Evolutionary conservation across 37 sponge, comb jelly and placozoan species (phyloP).

Genomic region (Axinella damicornis): DNA sequence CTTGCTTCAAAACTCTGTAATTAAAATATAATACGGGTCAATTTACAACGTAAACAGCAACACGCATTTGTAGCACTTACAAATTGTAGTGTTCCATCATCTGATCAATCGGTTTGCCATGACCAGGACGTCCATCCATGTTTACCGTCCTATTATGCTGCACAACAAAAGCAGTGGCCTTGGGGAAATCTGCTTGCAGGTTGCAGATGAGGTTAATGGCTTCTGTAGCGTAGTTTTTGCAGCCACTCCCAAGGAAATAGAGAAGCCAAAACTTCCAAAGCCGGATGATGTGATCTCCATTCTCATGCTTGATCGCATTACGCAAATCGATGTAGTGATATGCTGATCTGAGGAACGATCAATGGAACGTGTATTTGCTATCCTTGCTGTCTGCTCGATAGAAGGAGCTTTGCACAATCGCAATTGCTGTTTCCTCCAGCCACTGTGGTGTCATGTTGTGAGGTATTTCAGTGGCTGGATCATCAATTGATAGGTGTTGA

Average conservation of each 20-base stretch:
- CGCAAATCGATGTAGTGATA: conserved; percentile 26
- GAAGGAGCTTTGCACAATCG: background rate
- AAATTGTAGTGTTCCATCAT: conserved; percentile 44
- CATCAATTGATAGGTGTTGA: background rate
- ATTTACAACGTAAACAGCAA: background rate
- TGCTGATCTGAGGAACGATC: background rate
- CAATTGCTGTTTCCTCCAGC: conserved; percentile 22
- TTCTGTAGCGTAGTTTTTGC: conserved; percentile 27
- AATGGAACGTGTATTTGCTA: conserved; percentile 15
- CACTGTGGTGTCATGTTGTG: background rate
- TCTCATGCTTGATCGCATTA: conserved; percentile 25
- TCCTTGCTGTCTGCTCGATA: too few relatives aligned
- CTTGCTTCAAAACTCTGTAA: conserved; percentile 24
- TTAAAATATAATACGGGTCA: background rate
- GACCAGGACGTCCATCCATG: background rate
- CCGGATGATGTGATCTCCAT: conserved; percentile 24
- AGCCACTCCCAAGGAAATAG: conserved; percentile 5
- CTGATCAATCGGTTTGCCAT: conserved; percentile 39
- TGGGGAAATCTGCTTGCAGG: conserved; percentile 6
- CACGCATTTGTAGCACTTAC: conserved; percentile 20
- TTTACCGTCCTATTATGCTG: conserved; percentile 35
- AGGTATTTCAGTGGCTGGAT: background rate
- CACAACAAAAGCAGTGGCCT: conserved; percentile 12
- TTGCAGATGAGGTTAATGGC: conserved; percentile 4
- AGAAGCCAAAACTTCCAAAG: conserved; percentile 39